Evolutionary conservation across 2,797 vertebrate genomes (phyloP).

Genomic region (Pampus argenteus): DNA sequence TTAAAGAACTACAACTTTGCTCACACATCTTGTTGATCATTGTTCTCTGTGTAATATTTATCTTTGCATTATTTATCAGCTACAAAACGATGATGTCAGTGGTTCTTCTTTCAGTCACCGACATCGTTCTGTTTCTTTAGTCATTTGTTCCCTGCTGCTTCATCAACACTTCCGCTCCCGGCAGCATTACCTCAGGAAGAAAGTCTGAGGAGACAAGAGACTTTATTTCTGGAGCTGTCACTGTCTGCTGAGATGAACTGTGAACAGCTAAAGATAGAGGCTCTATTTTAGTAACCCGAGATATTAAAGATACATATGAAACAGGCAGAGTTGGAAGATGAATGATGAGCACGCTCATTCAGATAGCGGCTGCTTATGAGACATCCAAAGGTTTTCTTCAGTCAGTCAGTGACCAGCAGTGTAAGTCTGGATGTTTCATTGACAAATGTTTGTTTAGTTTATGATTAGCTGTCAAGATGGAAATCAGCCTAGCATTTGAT

Average conservation of each 20-base stretch:
- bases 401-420: neutral
- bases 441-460: conserved; percentile 26
- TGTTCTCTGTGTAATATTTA: conserved; percentile 22
- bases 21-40: conserved; percentile 1
- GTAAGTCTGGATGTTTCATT: conserved; percentile 46
- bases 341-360: conserved; percentile 64
- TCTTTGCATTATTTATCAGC: conserved; percentile 34
- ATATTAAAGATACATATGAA: conserved; percentile 82
- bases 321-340: conserved; percentile 54
- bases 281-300: conserved; percentile 76
- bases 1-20: conserved; percentile 19
- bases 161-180: conserved; percentile 65
- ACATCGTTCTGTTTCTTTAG: conserved; percentile 16
- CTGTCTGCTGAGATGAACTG: conserved; percentile 77
- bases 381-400: conserved; percentile 49
- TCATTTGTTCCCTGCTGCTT: conserved; percentile 44
- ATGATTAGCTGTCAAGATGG: conserved; percentile 37
- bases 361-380: conserved; percentile 39
- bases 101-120: conserved; percentile 34
- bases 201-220: conserved; percentile 57
- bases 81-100: conserved; percentile 46
- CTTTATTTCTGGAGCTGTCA: conserved; percentile 74
- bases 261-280: conserved; percentile 80
- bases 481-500: conserved; percentile 40
- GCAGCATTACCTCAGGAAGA: conserved; percentile 58